Evolutionary conservation across 2,797 vertebrate species (phyloP).

Genomic region (Enoplosus armatus): DNA sequence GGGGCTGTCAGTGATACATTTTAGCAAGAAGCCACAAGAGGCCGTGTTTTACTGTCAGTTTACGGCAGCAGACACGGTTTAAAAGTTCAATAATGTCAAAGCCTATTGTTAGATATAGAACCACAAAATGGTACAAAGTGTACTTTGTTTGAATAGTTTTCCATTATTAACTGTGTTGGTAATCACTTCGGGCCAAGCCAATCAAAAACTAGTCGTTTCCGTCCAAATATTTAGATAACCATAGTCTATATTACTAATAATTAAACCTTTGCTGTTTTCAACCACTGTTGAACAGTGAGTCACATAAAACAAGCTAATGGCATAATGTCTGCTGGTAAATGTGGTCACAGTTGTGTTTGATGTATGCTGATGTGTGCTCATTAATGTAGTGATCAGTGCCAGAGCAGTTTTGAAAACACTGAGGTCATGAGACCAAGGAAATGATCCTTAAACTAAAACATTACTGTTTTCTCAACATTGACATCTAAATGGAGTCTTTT

Average conservation of each 20-base stretch:
- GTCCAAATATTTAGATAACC: not conserved
- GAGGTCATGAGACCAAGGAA: too few relatives aligned
- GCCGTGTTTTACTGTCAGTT: slow-evolving; percentile 15
- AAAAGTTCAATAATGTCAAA: not conserved
- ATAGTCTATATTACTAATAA: not conserved
- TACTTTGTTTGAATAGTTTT: not conserved
- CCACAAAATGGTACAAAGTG: too few relatives aligned
- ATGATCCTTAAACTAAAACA: not conserved
- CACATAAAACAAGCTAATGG: not conserved
- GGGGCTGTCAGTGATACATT: not conserved
- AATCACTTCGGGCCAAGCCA: too few relatives aligned
- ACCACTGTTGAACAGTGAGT: too few relatives aligned
- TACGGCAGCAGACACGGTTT: not conserved
- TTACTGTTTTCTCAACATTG: not conserved
- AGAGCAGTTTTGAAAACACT: not conserved
- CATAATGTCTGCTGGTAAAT: not conserved
- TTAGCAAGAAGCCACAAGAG: slow-evolving; percentile 23
- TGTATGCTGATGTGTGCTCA: not conserved
- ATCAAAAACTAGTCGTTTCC: not conserved
- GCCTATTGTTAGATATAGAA: not conserved
- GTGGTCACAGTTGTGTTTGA: not conserved
- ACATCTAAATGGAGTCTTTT: not conserved
- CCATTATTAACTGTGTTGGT: not conserved
- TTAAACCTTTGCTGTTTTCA: not conserved
- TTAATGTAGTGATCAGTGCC: not conserved